Base-by-base conservation (phyloP, 2,888 invertebrate species). In the Apotomis turbidana region DNA sequence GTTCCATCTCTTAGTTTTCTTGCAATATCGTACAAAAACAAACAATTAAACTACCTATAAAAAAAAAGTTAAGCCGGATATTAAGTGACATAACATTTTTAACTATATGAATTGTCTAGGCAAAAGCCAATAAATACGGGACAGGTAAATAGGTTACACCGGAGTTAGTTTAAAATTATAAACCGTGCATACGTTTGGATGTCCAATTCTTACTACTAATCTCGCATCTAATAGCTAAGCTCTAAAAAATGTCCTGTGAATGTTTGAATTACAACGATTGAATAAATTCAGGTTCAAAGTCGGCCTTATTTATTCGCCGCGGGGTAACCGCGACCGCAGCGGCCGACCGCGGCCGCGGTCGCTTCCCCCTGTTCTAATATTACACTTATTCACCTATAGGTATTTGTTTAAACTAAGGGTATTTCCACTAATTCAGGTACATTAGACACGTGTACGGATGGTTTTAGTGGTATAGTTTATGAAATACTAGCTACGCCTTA, bases 361-460 rank as follows among this genome's bases (percentile, higher is more conserved):
- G 74, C 73, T 60, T 70, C 55, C 27, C 52, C 67, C 77, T 77
- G 75, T 55, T 75, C 77, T 79, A 80, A 81, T 80, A 83, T 80
- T 80, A 68, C 41, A 71, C 71, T 68, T 63, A 63, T 62, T 71
- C 49, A 60, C 81, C 82, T 83, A 83, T 81, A n/a, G n/a, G n/a
- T n/a, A 85, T 85, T 80, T 83, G 80, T 80, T 79, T 71, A 57
- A 61, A 68, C 57, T 62, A 61, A 62, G 46, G 61, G 36, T 27
- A 57, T 57, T 66, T 66, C 46, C 66, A 36, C 27, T 46, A 15
- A 55, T 66, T 64, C 54, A 44, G 41, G 36, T n/a, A n/a, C 27
- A 27, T 27, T 64, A 15, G 41, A 46, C 36, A n/a, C 27, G 27
- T 27, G 38, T 12, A 12, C n/a, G 38, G 58, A 3, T 38, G 9